phyloP scores from a whole-genome alignment of 2,113 vertebrate genomes.

The Pandion haliaetus region DNA sequence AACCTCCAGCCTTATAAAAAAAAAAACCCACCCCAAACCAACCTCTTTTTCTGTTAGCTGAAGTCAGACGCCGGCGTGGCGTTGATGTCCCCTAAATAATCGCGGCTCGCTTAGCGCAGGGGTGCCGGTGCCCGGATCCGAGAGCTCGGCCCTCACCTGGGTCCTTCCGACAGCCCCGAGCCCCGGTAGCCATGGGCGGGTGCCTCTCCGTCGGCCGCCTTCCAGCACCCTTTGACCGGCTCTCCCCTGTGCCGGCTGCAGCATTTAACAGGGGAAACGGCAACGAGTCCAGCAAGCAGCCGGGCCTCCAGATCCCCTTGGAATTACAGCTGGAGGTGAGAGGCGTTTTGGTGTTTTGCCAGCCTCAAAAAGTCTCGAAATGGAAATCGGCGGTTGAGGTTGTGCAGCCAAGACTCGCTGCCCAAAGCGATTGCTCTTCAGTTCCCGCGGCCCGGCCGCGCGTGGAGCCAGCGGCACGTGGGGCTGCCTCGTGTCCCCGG shows the following conservation, averaged over 20 bases:
- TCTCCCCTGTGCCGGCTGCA: background rate
- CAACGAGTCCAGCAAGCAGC: fast-evolving
- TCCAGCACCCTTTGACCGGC: background rate
- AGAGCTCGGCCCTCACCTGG: background rate
- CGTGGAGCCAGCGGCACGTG: fast-evolving
- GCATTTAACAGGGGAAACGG: fast-evolving
- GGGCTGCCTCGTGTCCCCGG: background rate
- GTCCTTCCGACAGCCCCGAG: background rate
- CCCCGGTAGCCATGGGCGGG: fast-evolving
- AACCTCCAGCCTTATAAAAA: too few species aligned
- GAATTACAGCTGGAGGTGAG: background rate
- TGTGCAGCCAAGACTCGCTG: background rate
- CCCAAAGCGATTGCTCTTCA: fast-evolving
- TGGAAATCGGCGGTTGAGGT: fast-evolving
- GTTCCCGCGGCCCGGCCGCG: background rate
- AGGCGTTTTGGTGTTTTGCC: fast-evolving
- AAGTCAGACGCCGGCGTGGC: background rate
- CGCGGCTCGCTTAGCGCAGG: fast-evolving
- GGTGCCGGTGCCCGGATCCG: fast-evolving
- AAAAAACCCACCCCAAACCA: too few species aligned
- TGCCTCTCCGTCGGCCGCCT: fast-evolving
- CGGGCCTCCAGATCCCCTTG: background rate
- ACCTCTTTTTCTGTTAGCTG: fast-evolving
- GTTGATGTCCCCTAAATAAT: too few species aligned
- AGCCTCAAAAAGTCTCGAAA: background rate